Evolutionary conservation across 2,888 invertebrate genomes (phyloP), one percentile per base, ranked within the genome.

Genomic region (Thereva nobilitata): DNA sequence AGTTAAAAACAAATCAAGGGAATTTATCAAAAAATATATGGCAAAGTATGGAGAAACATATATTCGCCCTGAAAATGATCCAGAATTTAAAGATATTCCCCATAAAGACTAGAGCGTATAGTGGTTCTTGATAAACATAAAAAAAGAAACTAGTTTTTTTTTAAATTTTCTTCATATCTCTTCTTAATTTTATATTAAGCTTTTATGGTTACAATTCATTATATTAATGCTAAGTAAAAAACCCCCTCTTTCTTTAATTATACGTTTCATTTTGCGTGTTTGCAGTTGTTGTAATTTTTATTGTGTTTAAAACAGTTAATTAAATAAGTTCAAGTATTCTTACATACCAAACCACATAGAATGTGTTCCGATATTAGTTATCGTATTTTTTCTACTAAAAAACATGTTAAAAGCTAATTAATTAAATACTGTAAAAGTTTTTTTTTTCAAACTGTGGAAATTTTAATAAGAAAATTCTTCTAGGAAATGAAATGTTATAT

Each of bases 11-110:
- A 98, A 98, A 81, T 95, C 97, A 23, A 92, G 92, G 79, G 97
- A 95, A 81, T 97, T 94, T 80, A 93, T 97, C 66, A 89, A 87
- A 76, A 96, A 95, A 78, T 97, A 97, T 81, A 97, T 98, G 97
- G 88, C 89, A 35, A 95, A 95, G 81, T 96, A 93, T 81, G 95
- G 95, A 0, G 86, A 90, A 2, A 85, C 89, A 40, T 94, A 93
- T 82, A 54, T 67, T 70, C 57, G 55, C 50, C 65, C 65, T 8
- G 56, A 40, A 35, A 65, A 65, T 38, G 65, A 65, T 49, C 65
- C 49, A 41, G 65, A 65, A 56, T 65, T 65, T 23, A 65, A 65
- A 41, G 65, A 65, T 56, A 56, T 65, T 47, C 65, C 53, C 4
- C 53, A 64, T n/a, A 53, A 64, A 4, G 64, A 53, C 38, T 50